phyloP scores from a whole-genome alignment of 2,113 vertebrate species.

The Quiscalus mexicanus region DNA sequence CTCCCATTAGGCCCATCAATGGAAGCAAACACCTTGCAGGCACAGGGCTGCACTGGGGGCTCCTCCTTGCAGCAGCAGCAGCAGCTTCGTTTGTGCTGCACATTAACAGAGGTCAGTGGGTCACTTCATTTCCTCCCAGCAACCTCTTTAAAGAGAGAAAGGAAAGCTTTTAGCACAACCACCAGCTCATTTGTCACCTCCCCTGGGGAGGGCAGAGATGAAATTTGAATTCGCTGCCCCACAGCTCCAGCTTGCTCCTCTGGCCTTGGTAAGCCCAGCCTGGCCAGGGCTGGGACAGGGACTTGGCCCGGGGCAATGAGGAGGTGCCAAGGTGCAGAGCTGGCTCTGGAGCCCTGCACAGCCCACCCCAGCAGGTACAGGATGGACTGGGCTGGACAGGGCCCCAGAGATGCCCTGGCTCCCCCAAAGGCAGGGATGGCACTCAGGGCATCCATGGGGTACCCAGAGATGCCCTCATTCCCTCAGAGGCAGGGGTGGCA shows the following conservation, averaged over 20 bases:
- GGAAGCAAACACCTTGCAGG: slow-evolving; percentile 53
- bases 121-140: slow-evolving; percentile 63
- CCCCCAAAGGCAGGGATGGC: too few species aligned
- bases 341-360: neutral
- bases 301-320: neutral
- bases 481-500: too few species aligned
- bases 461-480: too few species aligned
- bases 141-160: slow-evolving; percentile 28
- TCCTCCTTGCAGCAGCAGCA: slow-evolving; percentile 25
- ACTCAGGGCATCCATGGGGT: too few species aligned
- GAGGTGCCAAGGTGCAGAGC: accelerated
- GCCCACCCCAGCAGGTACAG: neutral
- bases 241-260: neutral
- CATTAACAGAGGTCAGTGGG: slow-evolving; percentile 57
- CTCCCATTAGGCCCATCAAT: slow-evolving; percentile 29
- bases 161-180: slow-evolving; percentile 53
- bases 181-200: slow-evolving; percentile 25
- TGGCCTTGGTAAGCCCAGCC: neutral
- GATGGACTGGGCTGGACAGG: neutral
- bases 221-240: neutral
- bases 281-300: neutral
- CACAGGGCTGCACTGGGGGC: slow-evolving; percentile 36
- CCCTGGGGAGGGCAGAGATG: neutral
- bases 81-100: neutral
- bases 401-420: too few species aligned